These are phyloP conservation scores for Phalangium opilio DNA, from an alignment of 2,888 invertebrate species.

Conservation along the genomic window DNA sequence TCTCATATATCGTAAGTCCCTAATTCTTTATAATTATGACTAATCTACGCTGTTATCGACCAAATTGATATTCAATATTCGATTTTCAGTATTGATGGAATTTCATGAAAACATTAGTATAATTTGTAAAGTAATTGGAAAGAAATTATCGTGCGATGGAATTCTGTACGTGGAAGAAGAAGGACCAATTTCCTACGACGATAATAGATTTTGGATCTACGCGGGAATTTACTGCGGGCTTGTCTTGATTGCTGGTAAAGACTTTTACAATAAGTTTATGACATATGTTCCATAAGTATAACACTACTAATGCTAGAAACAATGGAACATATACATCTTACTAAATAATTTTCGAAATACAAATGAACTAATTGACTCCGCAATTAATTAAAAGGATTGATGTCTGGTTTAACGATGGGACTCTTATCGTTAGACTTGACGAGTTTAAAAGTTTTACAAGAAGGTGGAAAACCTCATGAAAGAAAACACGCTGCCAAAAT, in stretches of 20 bases:
- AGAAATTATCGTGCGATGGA: conserved; percentile 2
- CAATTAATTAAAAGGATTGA: conserved; percentile 25
- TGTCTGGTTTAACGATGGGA: conserved; percentile 32
- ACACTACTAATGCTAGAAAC: too few species aligned
- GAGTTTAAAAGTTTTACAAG: conserved; percentile 27
- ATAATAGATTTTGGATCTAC: conserved; percentile 28
- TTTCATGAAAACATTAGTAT: too few species aligned
- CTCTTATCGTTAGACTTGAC: conserved; percentile 29
- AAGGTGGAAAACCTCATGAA: conserved; percentile 27
- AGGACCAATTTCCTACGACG: conserved; percentile 8
- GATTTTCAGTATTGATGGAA: too few species aligned
- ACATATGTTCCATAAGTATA: too few species aligned
- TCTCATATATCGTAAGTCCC: too few species aligned
- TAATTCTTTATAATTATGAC: too few species aligned
- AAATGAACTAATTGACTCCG: too few species aligned
- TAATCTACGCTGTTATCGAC: too few species aligned
- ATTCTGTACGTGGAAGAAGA: conserved; percentile 3
- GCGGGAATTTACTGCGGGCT: conserved; percentile 26
- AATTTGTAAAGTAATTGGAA: not conserved
- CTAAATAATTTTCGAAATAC: too few species aligned
- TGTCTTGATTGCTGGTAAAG: conserved; percentile 26
- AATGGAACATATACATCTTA: too few species aligned
- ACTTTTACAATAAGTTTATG: too few species aligned
- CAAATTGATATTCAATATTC: too few species aligned
- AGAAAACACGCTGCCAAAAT: conserved; percentile 27